Evolutionary conservation across 2,888 invertebrate species (phyloP).

Genomic region (Habrosyne pyritoides): DNA sequence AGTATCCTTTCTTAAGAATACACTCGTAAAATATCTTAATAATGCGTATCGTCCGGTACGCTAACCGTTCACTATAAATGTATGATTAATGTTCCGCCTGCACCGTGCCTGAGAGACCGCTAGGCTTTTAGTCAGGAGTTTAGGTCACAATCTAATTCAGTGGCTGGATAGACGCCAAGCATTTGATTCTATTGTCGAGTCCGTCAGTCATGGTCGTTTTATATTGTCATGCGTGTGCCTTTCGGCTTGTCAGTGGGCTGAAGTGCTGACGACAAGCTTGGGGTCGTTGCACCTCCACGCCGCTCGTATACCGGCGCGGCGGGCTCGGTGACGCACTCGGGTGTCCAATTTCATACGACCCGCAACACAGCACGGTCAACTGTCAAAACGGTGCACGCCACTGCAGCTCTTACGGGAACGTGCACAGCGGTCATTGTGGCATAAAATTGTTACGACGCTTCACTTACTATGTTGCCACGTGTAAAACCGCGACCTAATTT

Average conservation of each 20-base stretch:
- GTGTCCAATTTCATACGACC: slow-evolving; percentile 53
- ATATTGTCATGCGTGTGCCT: slow-evolving; percentile 61
- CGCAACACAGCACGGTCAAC: slow-evolving; percentile 40
- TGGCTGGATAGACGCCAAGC: slow-evolving; percentile 76
- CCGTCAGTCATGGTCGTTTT: slow-evolving; percentile 60
- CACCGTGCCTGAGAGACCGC: slow-evolving; percentile 26
- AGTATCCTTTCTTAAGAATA: background rate
- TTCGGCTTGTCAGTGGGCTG: slow-evolving; percentile 39
- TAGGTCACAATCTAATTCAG: slow-evolving; percentile 72
- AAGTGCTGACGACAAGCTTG: slow-evolving; percentile 37
- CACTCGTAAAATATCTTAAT: background rate
- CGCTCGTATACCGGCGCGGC: slow-evolving; percentile 2
- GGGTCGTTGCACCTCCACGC: slow-evolving; percentile 61
- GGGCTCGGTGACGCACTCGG: slow-evolving; percentile 48
- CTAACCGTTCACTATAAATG: slow-evolving; percentile 10
- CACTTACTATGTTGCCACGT: background rate
- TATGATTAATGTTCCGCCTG: slow-evolving; percentile 14
- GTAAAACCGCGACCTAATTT: slow-evolving; percentile 9
- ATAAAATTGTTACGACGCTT: background rate
- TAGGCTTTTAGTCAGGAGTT: slow-evolving; percentile 39
- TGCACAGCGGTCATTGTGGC: background rate
- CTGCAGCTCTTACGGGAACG: slow-evolving; percentile 14
- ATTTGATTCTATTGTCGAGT: slow-evolving; percentile 76
- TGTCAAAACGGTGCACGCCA: slow-evolving; percentile 43
- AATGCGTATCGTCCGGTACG: slow-evolving; percentile 1